These are phyloP conservation scores for Malacosoma neustria DNA, from an alignment of 2,888 invertebrate species.

Conservation along the genomic window DNA sequence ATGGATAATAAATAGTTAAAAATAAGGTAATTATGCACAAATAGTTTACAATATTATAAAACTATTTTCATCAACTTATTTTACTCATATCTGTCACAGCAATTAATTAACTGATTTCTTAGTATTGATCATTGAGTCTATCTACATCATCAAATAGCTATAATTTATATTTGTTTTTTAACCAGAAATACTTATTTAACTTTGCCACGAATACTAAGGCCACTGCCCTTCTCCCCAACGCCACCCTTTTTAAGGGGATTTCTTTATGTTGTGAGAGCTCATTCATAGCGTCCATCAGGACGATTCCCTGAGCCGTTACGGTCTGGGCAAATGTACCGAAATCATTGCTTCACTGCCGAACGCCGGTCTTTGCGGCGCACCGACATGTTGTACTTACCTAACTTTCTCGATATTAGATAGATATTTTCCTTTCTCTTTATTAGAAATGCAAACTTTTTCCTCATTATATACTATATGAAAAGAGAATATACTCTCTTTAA, in stretches of 20 bases:
- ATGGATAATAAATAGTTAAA: too few relatives aligned
- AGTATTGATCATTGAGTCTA: too few relatives aligned
- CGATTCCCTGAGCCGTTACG: constrained; percentile 78
- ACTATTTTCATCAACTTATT: too few relatives aligned
- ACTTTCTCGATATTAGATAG: constrained; percentile 38
- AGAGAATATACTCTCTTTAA: too few relatives aligned
- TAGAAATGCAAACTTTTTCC: too few relatives aligned
- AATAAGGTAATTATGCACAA: too few relatives aligned
- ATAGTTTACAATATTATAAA: too few relatives aligned
- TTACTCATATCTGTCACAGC: too few relatives aligned
- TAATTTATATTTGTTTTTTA: constrained; percentile 5
- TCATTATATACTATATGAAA: too few relatives aligned
- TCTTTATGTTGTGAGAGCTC: constrained; percentile 76
- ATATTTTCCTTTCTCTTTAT: too few relatives aligned
- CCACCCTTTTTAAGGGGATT: constrained; percentile 75
- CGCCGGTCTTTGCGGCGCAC: constrained; percentile 36
- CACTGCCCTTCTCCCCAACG: constrained; percentile 48
- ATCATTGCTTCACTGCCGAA: constrained; percentile 69
- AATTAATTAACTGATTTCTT: too few relatives aligned
- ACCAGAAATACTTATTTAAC: constrained; percentile 23
- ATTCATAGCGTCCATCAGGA: constrained; percentile 79
- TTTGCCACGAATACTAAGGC: constrained; percentile 28
- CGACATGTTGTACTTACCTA: constrained; percentile 63
- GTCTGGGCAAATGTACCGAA: constrained; percentile 76
- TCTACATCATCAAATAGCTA: too few relatives aligned